Evolutionary conservation across 2,113 vertebrate species (phyloP).

Genomic region (Phylloscopus trochilus): DNA sequence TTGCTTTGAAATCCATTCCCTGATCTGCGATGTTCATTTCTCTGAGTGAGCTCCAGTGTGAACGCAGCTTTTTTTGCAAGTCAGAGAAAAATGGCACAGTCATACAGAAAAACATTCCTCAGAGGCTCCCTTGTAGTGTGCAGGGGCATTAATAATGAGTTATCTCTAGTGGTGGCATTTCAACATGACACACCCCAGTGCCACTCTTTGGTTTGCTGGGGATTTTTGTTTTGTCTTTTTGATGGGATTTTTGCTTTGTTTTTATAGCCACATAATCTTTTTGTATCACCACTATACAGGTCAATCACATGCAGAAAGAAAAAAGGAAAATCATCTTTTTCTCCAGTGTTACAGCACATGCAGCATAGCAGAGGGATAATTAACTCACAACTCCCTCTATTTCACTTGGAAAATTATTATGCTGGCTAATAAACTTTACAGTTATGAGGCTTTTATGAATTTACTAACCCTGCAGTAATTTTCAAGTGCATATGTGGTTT

Average conservation of each 20-base stretch:
- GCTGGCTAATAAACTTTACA: slow-evolving; percentile 22
- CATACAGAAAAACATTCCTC: neutral
- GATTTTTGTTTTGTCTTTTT: neutral
- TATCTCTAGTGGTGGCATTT: neutral
- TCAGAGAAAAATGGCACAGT: neutral
- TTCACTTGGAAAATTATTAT: slow-evolving; percentile 21
- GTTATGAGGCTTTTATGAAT: slow-evolving; percentile 15
- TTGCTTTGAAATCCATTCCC: neutral
- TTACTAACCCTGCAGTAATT: slow-evolving; percentile 14
- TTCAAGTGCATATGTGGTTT: neutral
- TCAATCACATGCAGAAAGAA: neutral
- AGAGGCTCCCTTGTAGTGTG: neutral
- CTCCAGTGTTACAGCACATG: neutral
- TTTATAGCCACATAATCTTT: neutral
- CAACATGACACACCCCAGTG: neutral
- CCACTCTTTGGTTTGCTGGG: neutral
- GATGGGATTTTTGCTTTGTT: neutral
- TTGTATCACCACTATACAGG: neutral
- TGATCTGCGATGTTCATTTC: neutral
- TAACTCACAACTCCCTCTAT: neutral
- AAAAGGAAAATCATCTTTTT: neutral
- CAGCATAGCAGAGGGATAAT: neutral
- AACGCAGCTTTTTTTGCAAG: neutral
- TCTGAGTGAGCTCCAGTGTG: neutral
- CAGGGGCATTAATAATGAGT: neutral